These are phyloP conservation scores for Drosophila busckii DNA, from an alignment of 1,140 invertebrate species.

Conservation along the genomic window DNA sequence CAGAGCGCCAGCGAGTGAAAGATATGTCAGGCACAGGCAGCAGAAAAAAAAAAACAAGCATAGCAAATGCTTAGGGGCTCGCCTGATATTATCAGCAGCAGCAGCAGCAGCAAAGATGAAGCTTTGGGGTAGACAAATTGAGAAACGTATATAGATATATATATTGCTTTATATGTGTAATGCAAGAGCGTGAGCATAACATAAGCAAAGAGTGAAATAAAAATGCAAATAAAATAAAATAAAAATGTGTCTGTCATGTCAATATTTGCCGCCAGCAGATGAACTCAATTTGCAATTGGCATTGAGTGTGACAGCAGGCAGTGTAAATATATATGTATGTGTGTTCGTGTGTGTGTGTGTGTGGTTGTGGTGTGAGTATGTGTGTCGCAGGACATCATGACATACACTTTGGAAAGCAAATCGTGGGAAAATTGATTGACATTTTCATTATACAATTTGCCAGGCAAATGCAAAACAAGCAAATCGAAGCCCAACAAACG, in stretches of 20 bases:
- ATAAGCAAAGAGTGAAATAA: conserved; percentile 58
- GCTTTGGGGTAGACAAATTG: conserved; percentile 34
- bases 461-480: conserved; percentile 56
- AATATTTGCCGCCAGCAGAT: conserved; percentile 76
- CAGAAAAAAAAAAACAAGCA: conserved; percentile 29
- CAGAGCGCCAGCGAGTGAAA: conserved; percentile 11
- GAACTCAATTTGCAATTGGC: conserved; percentile 77
- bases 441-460: conserved; percentile 76
- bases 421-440: conserved; percentile 76
- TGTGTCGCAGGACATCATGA: conserved; percentile 24
- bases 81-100: neutral
- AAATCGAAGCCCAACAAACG: conserved; percentile 28
- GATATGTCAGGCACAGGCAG: conserved; percentile 5
- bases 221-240: conserved; percentile 78
- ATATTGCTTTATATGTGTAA: conserved; percentile 2
- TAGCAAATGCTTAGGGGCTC: conserved; percentile 48
- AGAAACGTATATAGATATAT: conserved; percentile 36
- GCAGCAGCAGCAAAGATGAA: conserved; percentile 29
- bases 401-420: conserved; percentile 57
- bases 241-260: conserved; percentile 77
- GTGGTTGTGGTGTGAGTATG: conserved; percentile 2
- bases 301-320: conserved; percentile 61
- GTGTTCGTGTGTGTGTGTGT: neutral
- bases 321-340: conserved; percentile 10
- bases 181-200: neutral